These are phyloP conservation scores for Apis cerana DNA, from an alignment of 1,140 invertebrate genomes.

Conservation along the genomic window DNA sequence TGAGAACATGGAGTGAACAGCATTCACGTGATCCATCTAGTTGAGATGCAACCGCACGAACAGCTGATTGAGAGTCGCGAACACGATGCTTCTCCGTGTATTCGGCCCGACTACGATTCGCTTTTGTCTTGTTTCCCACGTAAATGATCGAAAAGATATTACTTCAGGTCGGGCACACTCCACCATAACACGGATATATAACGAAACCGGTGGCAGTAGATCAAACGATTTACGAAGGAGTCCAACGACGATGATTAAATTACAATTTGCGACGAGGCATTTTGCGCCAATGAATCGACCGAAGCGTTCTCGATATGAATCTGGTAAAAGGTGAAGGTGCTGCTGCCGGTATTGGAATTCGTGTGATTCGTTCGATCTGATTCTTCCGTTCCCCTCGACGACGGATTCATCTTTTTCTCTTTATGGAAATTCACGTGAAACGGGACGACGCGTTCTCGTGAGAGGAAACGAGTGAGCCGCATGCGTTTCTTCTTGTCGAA, in stretches of 20 bases:
- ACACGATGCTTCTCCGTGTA: neutral
- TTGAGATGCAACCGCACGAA: neutral
- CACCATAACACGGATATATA: neutral
- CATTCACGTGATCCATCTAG: neutral
- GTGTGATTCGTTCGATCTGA: neutral
- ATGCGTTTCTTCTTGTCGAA: neutral
- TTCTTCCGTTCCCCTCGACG: neutral
- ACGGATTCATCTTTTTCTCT: neutral
- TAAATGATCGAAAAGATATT: neutral
- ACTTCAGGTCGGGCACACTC: neutral
- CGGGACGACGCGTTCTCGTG: slow-evolving; percentile 23
- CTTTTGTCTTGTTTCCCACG: neutral
- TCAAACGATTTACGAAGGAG: neutral
- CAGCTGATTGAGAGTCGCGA: neutral
- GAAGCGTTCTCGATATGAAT: slow-evolving; percentile 10
- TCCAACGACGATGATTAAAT: neutral
- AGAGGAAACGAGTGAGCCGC: neutral
- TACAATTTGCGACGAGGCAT: neutral
- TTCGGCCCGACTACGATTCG: neutral
- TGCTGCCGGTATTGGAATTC: neutral
- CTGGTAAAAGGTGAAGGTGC: neutral
- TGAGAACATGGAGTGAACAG: too few species aligned
- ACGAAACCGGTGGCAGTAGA: neutral
- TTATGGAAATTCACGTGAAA: slow-evolving; percentile 30
- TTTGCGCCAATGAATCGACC: neutral